Evolutionary conservation across 2,113 vertebrate species (phyloP).

Genomic region (Pterocles gutturalis): DNA sequence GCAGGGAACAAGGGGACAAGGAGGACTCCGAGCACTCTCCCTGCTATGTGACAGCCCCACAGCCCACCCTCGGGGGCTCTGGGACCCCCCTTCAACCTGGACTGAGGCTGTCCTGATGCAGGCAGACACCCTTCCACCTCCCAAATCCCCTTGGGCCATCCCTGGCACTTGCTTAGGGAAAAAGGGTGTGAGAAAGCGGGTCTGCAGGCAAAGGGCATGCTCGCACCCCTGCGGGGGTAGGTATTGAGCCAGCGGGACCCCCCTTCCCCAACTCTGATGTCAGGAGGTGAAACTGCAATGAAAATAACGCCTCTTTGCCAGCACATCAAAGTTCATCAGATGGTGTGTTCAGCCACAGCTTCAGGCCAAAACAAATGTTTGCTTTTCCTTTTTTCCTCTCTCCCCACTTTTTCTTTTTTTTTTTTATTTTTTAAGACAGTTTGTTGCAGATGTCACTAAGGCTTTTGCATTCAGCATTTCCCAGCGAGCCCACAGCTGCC

Average conservation of each 20-base stretch:
- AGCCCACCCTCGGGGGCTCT: neutral
- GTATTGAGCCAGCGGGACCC: neutral
- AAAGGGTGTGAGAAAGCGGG: neutral
- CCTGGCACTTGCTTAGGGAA: neutral
- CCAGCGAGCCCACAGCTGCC: neutral
- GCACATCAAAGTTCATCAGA: constrained; percentile 7
- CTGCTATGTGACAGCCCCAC: neutral
- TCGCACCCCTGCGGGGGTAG: neutral
- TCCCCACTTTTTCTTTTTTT: accelerated
- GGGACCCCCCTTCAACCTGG: neutral
- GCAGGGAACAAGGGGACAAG: neutral
- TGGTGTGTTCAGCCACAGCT: neutral
- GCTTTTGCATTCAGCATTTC: neutral
- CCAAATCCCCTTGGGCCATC: neutral
- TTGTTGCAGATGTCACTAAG: neutral
- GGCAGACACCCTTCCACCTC: neutral
- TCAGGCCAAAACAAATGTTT: constrained; percentile 19
- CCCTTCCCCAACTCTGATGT: neutral
- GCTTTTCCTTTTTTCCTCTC: neutral
- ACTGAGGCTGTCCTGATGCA: neutral
- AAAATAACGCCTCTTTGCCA: constrained; percentile 5
- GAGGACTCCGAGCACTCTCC: neutral
- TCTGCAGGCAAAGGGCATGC: accelerated
- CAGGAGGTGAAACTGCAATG: neutral
- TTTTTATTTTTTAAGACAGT: neutral